These are phyloP conservation scores for Zaprionus obscuricornis DNA, from an alignment of 2,888 invertebrate species.

Conservation along the genomic window DNA sequence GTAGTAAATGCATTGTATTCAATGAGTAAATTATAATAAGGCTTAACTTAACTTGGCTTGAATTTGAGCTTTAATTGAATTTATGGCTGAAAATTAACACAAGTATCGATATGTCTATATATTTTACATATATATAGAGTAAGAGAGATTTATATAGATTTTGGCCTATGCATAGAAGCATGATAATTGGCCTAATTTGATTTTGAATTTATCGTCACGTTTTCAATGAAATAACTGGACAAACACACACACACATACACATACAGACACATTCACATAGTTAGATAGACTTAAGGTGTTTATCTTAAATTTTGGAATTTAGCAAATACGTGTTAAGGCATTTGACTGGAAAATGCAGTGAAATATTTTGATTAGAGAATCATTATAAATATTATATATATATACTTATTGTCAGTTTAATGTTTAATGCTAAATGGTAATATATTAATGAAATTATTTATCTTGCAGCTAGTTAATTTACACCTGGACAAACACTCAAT, in stretches of 20 bases:
- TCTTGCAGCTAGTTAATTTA: constrained; percentile 22
- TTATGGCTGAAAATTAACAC: constrained; percentile 3
- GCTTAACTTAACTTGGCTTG: no score
- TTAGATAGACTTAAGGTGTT: no score
- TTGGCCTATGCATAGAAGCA: constrained; percentile 15
- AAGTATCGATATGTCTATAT: no score
- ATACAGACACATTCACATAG: no score
- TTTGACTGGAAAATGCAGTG: neutral
- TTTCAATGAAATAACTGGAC: no score
- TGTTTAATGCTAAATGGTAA: no score
- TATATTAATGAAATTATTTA: no score
- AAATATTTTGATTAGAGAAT: no score
- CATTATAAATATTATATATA: neutral
- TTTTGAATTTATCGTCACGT: constrained; percentile 40
- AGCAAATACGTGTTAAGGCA: neutral
- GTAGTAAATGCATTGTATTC: no score
- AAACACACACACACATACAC: neutral
- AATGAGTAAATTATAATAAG: no score
- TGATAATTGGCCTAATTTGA: constrained; percentile 54
- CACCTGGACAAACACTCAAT: constrained; percentile 1
- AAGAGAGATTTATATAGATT: constrained; percentile 15
- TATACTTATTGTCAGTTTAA: neutral
- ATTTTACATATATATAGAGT: constrained; percentile 17
- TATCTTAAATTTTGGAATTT: constrained; percentile 5
- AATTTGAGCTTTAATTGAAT: constrained; percentile 28